phyloP scores from a whole-genome alignment of 2,888 invertebrate species.

The Abscondita cerata region DNA sequence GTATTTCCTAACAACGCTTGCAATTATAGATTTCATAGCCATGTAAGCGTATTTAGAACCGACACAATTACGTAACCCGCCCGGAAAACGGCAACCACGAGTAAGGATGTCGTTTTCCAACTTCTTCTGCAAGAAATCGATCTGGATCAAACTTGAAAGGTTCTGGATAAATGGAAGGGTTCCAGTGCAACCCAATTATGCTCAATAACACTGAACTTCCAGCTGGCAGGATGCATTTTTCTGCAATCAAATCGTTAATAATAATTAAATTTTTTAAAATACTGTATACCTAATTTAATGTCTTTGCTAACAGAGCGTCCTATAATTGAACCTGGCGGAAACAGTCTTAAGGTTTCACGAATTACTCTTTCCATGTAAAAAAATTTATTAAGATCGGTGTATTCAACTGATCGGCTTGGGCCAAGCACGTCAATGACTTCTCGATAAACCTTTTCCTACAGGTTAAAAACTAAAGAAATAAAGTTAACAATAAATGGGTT shows the following conservation, averaged over 20 bases:
- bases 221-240: constrained; percentile 11
- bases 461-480: no score
- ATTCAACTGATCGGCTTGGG: constrained; percentile 55
- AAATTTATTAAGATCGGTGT: constrained; percentile 62
- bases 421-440: no score
- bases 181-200: constrained; percentile 6
- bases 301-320: constrained; percentile 24
- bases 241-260: not conserved
- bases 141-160: constrained; percentile 21
- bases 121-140: constrained; percentile 19
- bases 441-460: no score
- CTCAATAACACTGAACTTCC: constrained; percentile 1
- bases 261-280: not conserved
- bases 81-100: constrained; percentile 23
- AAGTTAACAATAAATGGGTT: no score
- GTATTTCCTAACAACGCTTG: constrained; percentile 53
- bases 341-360: constrained; percentile 64
- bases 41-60: constrained; percentile 59
- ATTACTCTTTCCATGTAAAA: constrained; percentile 63
- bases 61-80: no score
- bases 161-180: constrained; percentile 16
- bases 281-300: constrained; percentile 15
- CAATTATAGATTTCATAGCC: constrained; percentile 56
- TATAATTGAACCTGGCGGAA: constrained; percentile 47
- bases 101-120: constrained; percentile 20